Evolutionary conservation across 2,888 invertebrate species (phyloP).

Genomic region (Amiota mariae): DNA sequence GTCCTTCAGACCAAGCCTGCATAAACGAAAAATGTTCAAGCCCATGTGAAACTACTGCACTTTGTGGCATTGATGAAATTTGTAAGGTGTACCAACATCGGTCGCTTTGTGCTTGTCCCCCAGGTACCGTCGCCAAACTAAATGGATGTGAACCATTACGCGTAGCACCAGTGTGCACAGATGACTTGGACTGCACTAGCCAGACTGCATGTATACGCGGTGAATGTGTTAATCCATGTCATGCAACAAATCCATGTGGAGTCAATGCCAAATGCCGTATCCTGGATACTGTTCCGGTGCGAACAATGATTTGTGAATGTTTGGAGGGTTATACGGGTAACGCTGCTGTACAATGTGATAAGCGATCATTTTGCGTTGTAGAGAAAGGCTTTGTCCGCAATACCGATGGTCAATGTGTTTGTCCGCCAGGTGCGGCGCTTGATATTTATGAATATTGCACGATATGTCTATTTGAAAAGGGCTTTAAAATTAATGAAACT

Average conservation of each 20-base stretch:
- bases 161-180: slow-evolving; percentile 79
- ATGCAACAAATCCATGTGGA: slow-evolving; percentile 85
- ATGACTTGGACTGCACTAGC: slow-evolving; percentile 87
- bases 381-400: slow-evolving; percentile 81
- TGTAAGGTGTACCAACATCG: slow-evolving; percentile 85
- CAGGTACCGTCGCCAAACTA: slow-evolving; percentile 80
- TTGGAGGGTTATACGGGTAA: slow-evolving; percentile 89
- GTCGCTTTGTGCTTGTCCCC: slow-evolving; percentile 87
- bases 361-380: slow-evolving; percentile 80
- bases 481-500: slow-evolving; percentile 83
- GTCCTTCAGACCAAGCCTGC: slow-evolving; percentile 86
- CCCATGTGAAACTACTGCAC: slow-evolving; percentile 81
- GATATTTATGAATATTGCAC: slow-evolving; percentile 85
- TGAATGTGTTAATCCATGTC: slow-evolving; percentile 89
- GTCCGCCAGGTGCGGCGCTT: slow-evolving; percentile 84
- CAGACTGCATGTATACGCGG: slow-evolving; percentile 87
- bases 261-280: slow-evolving; percentile 86
- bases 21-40: slow-evolving; percentile 85
- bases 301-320: slow-evolving; percentile 93
- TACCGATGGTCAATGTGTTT: slow-evolving; percentile 81
- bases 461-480: slow-evolving; percentile 81
- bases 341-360: slow-evolving; percentile 87
- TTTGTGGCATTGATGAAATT: slow-evolving; percentile 82
- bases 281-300: slow-evolving; percentile 86
- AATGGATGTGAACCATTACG: slow-evolving; percentile 77